A percentile compares a stretch with the other conserved stretches of the same genome.
Conservation (phyloP, 2,797 vertebrate genomes). For the Xenops minutus region DNA sequence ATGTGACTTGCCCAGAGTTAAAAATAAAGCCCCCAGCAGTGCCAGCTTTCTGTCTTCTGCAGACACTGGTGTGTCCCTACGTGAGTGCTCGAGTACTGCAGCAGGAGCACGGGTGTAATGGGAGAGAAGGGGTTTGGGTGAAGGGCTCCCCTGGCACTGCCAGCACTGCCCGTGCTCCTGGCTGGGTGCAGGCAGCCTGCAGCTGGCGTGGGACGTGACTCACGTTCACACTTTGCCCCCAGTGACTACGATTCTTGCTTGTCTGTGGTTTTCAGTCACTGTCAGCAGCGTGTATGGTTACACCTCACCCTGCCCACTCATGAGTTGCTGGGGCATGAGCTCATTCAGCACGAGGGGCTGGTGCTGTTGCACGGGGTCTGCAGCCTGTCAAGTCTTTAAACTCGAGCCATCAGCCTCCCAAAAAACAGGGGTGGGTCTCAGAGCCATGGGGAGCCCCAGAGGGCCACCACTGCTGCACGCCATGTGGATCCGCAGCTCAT, state of each 20-base stretch:
- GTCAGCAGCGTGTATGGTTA: neutral
- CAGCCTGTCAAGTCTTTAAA: neutral
- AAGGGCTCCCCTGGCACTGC: neutral
- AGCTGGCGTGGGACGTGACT: neutral
- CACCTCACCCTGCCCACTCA: neutral
- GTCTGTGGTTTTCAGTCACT: neutral
- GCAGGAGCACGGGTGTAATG: neutral
- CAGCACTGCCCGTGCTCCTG: neutral
- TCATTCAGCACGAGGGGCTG: neutral
- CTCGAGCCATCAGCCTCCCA: neutral
- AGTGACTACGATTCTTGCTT: neutral
- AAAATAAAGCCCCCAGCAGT: neutral
- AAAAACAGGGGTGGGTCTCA: neutral
- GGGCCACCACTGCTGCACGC: neutral
- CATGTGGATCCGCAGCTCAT: neutral
- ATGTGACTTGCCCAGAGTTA: neutral
- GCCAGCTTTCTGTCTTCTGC: neutral
- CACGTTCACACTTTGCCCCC: neutral
- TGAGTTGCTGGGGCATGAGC: neutral
- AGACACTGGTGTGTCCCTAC: rapidly evolving
- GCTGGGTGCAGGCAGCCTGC: neutral
- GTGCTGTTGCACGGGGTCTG: neutral
- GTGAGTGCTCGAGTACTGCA: rapidly evolving
- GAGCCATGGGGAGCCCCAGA: neutral
- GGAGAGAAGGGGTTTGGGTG: neutral